Percentiles rank a stretch among this genome's conserved stretches.
These are phyloP conservation scores for Hypomecis atomaria DNA, from an alignment of 2,888 invertebrate species.

Conservation along the genomic window DNA sequence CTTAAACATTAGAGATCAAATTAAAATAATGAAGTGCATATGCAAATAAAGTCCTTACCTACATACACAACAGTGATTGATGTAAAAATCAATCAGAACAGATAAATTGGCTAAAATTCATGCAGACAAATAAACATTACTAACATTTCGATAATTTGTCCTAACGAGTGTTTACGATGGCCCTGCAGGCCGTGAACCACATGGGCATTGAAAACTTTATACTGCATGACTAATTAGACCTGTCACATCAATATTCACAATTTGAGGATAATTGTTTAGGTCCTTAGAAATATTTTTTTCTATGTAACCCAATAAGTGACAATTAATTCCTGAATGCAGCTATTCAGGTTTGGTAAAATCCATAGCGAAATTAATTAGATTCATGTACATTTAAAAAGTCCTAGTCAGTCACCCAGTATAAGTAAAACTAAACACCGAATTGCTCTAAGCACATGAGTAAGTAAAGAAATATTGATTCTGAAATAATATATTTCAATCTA, in stretches of 20 bases:
- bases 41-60: conserved; percentile 13
- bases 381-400: too few species aligned
- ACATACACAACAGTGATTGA: conserved; percentile 17
- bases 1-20: conserved; percentile 32
- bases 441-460: background rate
- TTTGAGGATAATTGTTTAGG: too few species aligned
- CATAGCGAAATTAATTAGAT: too few species aligned
- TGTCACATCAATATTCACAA: too few species aligned
- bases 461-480: conserved; percentile 6
- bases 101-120: conserved; percentile 18
- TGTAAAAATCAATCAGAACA: conserved; percentile 10
- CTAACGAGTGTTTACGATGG: background rate
- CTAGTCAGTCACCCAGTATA: too few species aligned
- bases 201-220: too few species aligned
- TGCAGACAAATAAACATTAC: conserved; percentile 10
- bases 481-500: conserved; percentile 16
- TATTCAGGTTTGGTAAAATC: too few species aligned
- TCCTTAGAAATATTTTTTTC: too few species aligned
- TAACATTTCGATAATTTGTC: conserved; percentile 4
- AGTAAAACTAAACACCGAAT: too few species aligned
- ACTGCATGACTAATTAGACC: too few species aligned
- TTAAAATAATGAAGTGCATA: conserved; percentile 17
- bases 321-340: too few species aligned
- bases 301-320: too few species aligned
- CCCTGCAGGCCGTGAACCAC: background rate